Evolutionary conservation across 2,888 invertebrate genomes (phyloP).

Genomic region (Drosophila mettleri): DNA sequence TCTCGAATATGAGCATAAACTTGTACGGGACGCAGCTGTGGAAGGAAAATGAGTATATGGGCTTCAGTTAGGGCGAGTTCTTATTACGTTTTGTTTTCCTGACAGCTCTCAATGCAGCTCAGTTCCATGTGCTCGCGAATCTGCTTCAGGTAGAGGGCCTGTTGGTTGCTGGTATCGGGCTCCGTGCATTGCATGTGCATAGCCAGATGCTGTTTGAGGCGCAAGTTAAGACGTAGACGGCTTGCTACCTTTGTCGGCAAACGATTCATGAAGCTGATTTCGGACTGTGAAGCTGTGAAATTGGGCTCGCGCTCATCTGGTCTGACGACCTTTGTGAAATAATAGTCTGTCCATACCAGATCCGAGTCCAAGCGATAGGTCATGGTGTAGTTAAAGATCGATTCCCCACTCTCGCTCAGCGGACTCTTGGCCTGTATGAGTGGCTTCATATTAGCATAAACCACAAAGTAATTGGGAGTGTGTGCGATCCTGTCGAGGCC

Average conservation of each 20-base stretch:
- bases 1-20: constrained; percentile 88
- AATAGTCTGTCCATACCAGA: constrained; percentile 49
- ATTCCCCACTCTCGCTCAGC: not conserved
- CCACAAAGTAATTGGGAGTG: constrained; percentile 30
- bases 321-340: constrained; percentile 26
- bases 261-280: not conserved
- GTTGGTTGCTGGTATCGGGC: constrained; percentile 10
- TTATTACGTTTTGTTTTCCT: constrained; percentile 21
- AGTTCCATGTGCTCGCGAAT: constrained; percentile 36
- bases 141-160: constrained; percentile 36
- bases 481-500: constrained; percentile 21
- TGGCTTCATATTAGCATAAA: constrained; percentile 41
- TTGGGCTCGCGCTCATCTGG: not conserved
- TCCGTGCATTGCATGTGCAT: constrained; percentile 31
- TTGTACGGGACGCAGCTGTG: constrained; percentile 85
- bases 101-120: constrained; percentile 13
- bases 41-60: not conserved
- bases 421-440: constrained; percentile 23
- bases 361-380: constrained; percentile 66
- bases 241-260: not conserved
- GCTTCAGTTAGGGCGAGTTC: not conserved
- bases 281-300: constrained; percentile 24
- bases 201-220: constrained; percentile 19
- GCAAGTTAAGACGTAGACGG: constrained; percentile 5
- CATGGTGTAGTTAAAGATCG: constrained; percentile 58